A percentile compares a stretch with the other conserved stretches of the same genome.
phyloP scores from a whole-genome alignment of 2,797 vertebrate species.

The Streptopelia turtur region DNA sequence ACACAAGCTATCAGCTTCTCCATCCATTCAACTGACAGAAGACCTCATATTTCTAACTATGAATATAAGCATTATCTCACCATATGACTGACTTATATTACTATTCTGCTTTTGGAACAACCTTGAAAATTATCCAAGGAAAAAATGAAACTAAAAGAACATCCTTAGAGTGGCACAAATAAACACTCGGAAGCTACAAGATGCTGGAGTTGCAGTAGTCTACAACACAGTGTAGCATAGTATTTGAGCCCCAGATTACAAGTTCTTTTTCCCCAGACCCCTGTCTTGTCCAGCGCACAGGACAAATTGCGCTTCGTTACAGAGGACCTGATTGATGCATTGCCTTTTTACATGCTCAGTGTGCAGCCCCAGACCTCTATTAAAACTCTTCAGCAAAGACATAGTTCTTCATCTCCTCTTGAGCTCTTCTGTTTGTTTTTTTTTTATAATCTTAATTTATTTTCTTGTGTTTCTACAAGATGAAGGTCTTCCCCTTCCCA shows the following conservation, averaged over 20 bases:
- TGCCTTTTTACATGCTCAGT: not conserved
- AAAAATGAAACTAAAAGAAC: not conserved
- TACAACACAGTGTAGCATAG: not conserved
- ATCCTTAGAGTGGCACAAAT: not conserved
- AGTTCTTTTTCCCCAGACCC: not conserved
- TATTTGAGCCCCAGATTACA: not conserved
- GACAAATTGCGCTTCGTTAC: not conserved
- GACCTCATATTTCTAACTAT: not conserved
- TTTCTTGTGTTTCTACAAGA: conserved; percentile 60
- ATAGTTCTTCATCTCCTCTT: not conserved
- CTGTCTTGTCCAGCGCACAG: not conserved
- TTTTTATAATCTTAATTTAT: conserved; percentile 40
- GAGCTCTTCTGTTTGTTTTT: not conserved
- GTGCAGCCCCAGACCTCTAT: conserved; percentile 25
- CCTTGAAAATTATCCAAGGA: not conserved
- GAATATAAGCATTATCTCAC: not conserved
- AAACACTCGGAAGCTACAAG: not conserved
- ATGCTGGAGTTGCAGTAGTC: not conserved
- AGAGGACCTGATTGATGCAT: not conserved
- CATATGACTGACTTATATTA: not conserved
- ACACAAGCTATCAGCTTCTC: not conserved
- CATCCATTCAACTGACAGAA: not conserved
- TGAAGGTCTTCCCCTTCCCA: conserved; percentile 37
- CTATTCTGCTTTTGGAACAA: not conserved
- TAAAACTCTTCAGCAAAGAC: conserved; percentile 36